These are phyloP conservation scores for Strigamia maritima DNA, from an alignment of 2,888 invertebrate species.

Conservation along the genomic window DNA sequence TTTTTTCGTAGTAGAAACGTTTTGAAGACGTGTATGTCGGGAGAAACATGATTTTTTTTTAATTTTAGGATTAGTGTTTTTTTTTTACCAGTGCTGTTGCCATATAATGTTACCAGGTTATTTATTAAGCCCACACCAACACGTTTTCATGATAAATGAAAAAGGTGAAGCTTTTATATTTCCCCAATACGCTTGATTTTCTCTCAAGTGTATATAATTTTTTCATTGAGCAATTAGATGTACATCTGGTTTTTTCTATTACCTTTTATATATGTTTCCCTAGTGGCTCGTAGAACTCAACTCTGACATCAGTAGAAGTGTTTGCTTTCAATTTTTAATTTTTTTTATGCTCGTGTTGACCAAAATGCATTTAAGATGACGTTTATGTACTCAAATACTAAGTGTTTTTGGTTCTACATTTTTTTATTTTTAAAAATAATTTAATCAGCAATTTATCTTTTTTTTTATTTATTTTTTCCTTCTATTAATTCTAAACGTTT, in stretches of 20 bases:
- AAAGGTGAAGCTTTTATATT: background rate
- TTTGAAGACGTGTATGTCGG: no score
- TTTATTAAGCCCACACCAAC: background rate
- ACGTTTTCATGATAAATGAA: background rate
- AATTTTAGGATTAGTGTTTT: no score
- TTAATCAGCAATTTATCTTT: background rate
- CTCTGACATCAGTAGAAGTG: background rate
- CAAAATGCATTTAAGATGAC: background rate
- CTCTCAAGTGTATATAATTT: slow-evolving; percentile 2
- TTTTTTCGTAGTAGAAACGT: no score
- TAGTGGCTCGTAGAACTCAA: background rate
- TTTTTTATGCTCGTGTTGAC: background rate
- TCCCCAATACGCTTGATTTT: background rate
- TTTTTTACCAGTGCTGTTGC: no score
- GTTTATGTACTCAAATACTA: no score
- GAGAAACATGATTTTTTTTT: no score
- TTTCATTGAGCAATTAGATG: slow-evolving; percentile 15
- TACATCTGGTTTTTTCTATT: background rate
- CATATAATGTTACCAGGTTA: background rate
- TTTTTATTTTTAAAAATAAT: no score
- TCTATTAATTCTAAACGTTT: no score
- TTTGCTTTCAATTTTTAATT: background rate
- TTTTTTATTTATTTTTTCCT: background rate
- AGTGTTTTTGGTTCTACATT: no score
- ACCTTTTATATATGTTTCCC: background rate